A percentile compares a stretch with the other conserved stretches of the same genome.
Conservation (phyloP, 1,140 invertebrate species). For the Tetragnatha versicolor region DNA sequence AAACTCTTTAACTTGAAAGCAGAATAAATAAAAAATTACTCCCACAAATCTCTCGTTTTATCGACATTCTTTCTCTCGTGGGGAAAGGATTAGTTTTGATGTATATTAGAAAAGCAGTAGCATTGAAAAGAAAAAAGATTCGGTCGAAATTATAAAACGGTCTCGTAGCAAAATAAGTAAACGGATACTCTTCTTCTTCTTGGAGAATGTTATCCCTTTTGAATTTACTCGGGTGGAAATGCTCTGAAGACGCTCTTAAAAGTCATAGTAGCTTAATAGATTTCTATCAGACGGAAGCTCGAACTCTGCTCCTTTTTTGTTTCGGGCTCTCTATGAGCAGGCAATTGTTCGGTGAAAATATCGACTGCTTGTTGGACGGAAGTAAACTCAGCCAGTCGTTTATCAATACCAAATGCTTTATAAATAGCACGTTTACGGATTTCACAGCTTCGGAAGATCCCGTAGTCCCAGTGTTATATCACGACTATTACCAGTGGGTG, state of each 20-base stretch:
- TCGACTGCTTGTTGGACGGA: neutral
- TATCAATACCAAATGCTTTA: neutral
- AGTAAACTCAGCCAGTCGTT: neutral
- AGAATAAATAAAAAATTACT: too few relatives aligned
- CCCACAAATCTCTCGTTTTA: neutral
- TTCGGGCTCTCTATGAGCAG: neutral
- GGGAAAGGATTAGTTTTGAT: neutral
- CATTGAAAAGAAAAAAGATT: too few relatives aligned
- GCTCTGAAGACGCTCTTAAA: neutral
- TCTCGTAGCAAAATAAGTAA: neutral
- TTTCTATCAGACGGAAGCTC: neutral
- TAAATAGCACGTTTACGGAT: neutral
- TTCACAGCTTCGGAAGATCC: neutral
- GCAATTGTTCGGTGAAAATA: neutral
- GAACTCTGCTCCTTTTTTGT: neutral
- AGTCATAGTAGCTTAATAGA: neutral
- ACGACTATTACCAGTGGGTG: conserved; percentile 34
- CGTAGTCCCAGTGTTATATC: neutral
- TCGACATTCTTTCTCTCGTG: neutral
- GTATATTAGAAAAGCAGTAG: too few relatives aligned
- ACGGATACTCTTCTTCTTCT: too few relatives aligned
- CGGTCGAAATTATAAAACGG: neutral
- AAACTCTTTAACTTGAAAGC: too few relatives aligned
- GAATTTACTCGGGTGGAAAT: neutral
- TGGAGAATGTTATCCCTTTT: neutral